Percentiles rank a stretch among this genome's conserved stretches.
These are phyloP conservation scores for Trididemnum miniatum DNA, from an alignment of 23 tunicate species.

Conservation along the genomic window DNA sequence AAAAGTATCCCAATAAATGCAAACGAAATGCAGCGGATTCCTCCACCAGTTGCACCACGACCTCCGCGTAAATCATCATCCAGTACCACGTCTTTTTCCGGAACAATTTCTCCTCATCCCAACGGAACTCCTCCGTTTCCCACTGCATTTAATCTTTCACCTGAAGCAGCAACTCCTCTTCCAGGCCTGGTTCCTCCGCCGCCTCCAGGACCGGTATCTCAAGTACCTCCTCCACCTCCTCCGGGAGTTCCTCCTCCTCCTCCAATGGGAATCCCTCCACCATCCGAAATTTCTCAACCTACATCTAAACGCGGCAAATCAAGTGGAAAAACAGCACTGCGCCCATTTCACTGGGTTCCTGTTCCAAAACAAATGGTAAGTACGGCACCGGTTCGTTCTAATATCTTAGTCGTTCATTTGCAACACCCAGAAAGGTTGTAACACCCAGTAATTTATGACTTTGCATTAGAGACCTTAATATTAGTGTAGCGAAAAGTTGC, in stretches of 20 bases:
- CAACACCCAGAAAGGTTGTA: no score
- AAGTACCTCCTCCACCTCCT: constrained; percentile 32
- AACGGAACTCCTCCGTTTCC: background rate
- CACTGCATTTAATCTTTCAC: background rate
- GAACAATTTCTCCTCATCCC: background rate
- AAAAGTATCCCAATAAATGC: background rate
- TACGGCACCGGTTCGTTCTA: no score
- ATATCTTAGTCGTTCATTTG: no score
- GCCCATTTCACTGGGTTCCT: constrained; percentile 57
- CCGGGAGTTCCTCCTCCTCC: constrained; percentile 40
- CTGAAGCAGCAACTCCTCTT: background rate
- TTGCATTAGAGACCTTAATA: no score
- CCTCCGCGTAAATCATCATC: background rate
- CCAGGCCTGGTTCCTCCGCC: constrained; percentile 17
- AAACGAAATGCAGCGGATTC: background rate
- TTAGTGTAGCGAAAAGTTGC: no score
- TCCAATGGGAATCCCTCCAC: background rate
- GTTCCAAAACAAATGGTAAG: constrained; percentile 66
- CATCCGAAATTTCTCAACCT: background rate
- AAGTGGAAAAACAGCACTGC: constrained; percentile 16
- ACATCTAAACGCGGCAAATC: background rate
- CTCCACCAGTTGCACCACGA: background rate
- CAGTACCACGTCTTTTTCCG: background rate
- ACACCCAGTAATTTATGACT: no score
- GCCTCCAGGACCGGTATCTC: constrained; percentile 4